A percentile compares a stretch with the other conserved stretches of the same genome.
phyloP scores from a whole-genome alignment of 2,888 invertebrate species.

The Phragmatobia fuliginosa region DNA sequence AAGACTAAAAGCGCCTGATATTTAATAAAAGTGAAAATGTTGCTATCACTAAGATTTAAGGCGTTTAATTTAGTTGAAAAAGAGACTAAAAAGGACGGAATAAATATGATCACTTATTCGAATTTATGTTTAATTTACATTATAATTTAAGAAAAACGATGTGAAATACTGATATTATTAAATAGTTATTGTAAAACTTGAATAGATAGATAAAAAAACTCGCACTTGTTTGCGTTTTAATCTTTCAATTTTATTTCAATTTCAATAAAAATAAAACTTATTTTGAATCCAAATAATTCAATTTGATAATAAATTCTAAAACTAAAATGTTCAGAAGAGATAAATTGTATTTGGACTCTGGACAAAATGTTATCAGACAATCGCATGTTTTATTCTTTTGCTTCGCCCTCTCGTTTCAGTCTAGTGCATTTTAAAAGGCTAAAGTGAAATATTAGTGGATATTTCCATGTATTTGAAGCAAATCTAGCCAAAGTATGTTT shows the following conservation, averaged over 20 bases:
- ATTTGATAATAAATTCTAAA: slow-evolving; percentile 4
- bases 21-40: slow-evolving; percentile 29
- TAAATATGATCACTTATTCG: slow-evolving; percentile 1
- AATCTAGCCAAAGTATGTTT: not conserved
- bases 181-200: not conserved
- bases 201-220: too few species aligned
- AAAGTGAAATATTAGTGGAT: not conserved
- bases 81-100: not conserved
- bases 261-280: not conserved
- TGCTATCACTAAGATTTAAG: slow-evolving; percentile 36
- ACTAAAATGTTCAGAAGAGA: slow-evolving; percentile 6
- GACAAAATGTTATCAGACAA: slow-evolving; percentile 9
- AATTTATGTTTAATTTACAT: slow-evolving; percentile 5
- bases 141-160: not conserved
- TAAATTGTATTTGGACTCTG: slow-evolving; percentile 3
- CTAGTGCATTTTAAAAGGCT: not conserved
- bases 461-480: not conserved
- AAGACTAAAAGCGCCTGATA: slow-evolving; percentile 39
- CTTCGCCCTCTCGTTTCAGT: not conserved
- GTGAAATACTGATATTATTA: not conserved
- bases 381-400: not conserved
- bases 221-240: not conserved
- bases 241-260: not conserved
- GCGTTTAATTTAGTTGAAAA: slow-evolving; percentile 29
- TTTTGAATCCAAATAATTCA: slow-evolving; percentile 1